Base-by-base conservation (phyloP, 2,797 vertebrate species). In the Alfaro cultratus region DNA sequence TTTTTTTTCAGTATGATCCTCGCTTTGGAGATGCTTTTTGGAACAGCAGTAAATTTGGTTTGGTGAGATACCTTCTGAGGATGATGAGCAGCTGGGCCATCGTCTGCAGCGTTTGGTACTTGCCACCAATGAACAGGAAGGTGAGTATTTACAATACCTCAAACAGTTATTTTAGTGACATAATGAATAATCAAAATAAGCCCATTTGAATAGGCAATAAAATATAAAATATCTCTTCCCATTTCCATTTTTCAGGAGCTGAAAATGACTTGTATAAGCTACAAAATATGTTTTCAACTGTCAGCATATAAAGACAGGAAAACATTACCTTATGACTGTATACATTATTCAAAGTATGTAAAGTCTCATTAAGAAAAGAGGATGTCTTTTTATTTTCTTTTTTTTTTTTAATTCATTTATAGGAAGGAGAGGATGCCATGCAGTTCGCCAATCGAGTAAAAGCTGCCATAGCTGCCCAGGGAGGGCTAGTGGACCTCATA, bases 41-140 rank as follows among this genome's bases (percentile, higher is more conserved):
- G 95, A 98, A 99, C 91, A 98, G 97, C 96, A 98, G 97, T 92
- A 97, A 97, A 74, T 97, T 97, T 0, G 97, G 97, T 45, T 97
- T 98, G 96, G 96, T 98, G 80, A 95, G 92, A 10, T 98, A 98
- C 85, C 96, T 98, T 81, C 96, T 98, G 41, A 95, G 97, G 64
- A 98, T 98, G 97, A 98, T 99, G 97, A 99, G 96, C 85, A 98
- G 97, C 91, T 99, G 97, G 98, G 98, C 97, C 70, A 97, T 98
- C 0, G 97, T 99, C 74, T 99, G 97, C 95, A 98, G 96, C 0
- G 96, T 98, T 80, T 99, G 98, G 97, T 99, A 98, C 84, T 91
- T 98, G 71, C 97, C 97, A 0, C 97, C 97, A 0, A 97, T 99
- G 97, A 97, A 93, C 86, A 95, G 95, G 88, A 93, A 98, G 96